These are phyloP conservation scores for Protomyctophum bolini DNA, from an alignment of 2,113 vertebrate species.

Conservation along the genomic window DNA sequence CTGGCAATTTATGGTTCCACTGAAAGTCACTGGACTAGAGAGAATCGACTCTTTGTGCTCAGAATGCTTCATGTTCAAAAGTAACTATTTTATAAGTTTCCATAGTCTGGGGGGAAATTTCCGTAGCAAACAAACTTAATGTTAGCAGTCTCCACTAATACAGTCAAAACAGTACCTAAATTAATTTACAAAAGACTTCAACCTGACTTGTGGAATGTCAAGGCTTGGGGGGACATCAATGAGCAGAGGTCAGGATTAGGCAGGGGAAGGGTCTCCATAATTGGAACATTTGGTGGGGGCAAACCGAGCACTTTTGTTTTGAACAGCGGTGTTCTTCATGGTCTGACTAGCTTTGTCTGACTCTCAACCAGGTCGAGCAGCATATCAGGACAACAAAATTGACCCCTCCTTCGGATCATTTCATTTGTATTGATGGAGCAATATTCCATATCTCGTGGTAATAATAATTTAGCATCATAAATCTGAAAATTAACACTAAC, in stretches of 20 bases:
- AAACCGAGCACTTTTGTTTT: slow-evolving; percentile 84
- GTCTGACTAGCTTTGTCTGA: slow-evolving; percentile 71
- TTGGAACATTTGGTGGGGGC: slow-evolving; percentile 66
- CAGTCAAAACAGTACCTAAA: slow-evolving; percentile 39
- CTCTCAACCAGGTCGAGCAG: slow-evolving; percentile 48
- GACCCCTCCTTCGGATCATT: slow-evolving; percentile 55
- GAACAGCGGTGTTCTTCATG: slow-evolving; percentile 78
- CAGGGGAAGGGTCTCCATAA: slow-evolving; percentile 72
- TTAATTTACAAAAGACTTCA: slow-evolving; percentile 63
- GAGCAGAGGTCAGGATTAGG: slow-evolving; percentile 77
- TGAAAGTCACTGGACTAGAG: no score
- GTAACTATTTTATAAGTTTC: slow-evolving; percentile 32
- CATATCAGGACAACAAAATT: slow-evolving; percentile 55
- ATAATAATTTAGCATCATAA: neutral
- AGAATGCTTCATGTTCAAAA: slow-evolving; percentile 31
- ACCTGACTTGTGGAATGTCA: slow-evolving; percentile 77
- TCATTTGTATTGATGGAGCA: slow-evolving; percentile 24
- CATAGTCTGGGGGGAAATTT: slow-evolving; percentile 3
- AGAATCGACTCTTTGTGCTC: slow-evolving; percentile 61
- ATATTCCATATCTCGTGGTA: slow-evolving; percentile 19
- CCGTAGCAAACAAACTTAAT: slow-evolving; percentile 5
- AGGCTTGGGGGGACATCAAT: slow-evolving; percentile 58
- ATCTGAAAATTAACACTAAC: neutral
- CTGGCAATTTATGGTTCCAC: no score
- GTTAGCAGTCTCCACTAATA: slow-evolving; percentile 7